These are phyloP conservation scores for Muscina levida DNA, from an alignment of 2,888 invertebrate species.

Conservation along the genomic window DNA sequence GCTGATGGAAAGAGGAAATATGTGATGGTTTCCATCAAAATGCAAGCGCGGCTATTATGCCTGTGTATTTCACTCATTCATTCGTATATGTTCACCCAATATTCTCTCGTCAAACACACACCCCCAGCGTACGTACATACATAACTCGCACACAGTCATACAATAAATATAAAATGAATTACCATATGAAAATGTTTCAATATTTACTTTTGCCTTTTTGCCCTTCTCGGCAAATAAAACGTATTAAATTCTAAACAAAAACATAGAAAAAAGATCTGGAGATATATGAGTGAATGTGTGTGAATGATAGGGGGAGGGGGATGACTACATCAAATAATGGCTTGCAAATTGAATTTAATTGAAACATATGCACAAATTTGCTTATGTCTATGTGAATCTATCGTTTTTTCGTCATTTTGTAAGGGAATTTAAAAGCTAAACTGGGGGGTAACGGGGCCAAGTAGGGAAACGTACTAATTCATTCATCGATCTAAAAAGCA, in stretches of 20 bases:
- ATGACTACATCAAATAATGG: conserved; percentile 24
- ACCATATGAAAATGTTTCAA: conserved; percentile 46
- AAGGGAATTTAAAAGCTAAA: neutral
- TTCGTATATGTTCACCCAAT: conserved; percentile 1
- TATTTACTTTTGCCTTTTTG: conserved; percentile 44
- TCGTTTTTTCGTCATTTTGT: conserved; percentile 9
- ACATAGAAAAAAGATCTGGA: neutral
- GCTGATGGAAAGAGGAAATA: neutral
- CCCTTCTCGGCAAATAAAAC: conserved; percentile 37
- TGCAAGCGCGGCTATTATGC: conserved; percentile 32
- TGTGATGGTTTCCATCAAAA: conserved; percentile 37
- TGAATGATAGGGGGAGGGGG: neutral
- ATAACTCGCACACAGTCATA: conserved; percentile 38
- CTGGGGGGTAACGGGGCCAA: neutral
- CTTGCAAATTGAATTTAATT: conserved; percentile 55
- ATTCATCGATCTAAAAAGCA: conserved; percentile 44
- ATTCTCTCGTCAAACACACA: neutral
- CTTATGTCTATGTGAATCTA: neutral
- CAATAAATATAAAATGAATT: conserved; percentile 44
- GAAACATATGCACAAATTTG: conserved; percentile 47
- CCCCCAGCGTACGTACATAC: neutral
- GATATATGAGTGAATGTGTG: neutral
- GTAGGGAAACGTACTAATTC: neutral
- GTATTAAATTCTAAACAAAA: conserved; percentile 51
- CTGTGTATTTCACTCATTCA: neutral